Percentiles rank a stretch among this genome's conserved stretches.
Evolutionary conservation across 2,797 vertebrate species (phyloP).

Genomic region (Columba guinea): DNA sequence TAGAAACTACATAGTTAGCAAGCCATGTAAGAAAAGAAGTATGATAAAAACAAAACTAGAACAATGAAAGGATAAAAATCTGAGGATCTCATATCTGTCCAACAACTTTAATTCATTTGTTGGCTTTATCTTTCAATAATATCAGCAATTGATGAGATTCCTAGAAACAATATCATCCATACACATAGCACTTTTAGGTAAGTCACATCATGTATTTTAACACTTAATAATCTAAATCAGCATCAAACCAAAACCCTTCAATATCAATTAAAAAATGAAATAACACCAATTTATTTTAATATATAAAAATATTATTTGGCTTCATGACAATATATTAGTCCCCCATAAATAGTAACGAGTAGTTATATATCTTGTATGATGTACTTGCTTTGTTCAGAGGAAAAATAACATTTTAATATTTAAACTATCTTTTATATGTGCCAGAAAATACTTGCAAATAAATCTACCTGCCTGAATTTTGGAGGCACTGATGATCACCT

Average conservation of each 20-base stretch:
- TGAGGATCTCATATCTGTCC: slow-evolving; percentile 43
- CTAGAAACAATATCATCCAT: slow-evolving; percentile 4
- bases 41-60: slow-evolving; percentile 64
- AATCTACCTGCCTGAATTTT: neutral
- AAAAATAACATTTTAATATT: neutral
- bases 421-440: neutral
- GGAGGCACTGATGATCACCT: neutral
- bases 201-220: neutral
- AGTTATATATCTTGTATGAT: neutral
- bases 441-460: neutral
- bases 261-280: slow-evolving; percentile 33
- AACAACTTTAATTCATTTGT: slow-evolving; percentile 28
- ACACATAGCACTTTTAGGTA: slow-evolving; percentile 16
- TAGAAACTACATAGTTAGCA: slow-evolving; percentile 80
- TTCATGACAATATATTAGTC: neutral
- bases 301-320: neutral
- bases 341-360: neutral
- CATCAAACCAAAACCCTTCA: slow-evolving; percentile 15
- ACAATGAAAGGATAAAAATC: neutral
- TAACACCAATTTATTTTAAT: neutral
- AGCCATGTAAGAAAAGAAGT: slow-evolving; percentile 66
- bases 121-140: slow-evolving; percentile 46
- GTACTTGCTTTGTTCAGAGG: neutral
- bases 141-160: slow-evolving; percentile 8
- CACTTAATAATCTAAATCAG: slow-evolving; percentile 48